phyloP scores from a whole-genome alignment of 2,113 vertebrate species.

The Dasyornis broadbenti region DNA sequence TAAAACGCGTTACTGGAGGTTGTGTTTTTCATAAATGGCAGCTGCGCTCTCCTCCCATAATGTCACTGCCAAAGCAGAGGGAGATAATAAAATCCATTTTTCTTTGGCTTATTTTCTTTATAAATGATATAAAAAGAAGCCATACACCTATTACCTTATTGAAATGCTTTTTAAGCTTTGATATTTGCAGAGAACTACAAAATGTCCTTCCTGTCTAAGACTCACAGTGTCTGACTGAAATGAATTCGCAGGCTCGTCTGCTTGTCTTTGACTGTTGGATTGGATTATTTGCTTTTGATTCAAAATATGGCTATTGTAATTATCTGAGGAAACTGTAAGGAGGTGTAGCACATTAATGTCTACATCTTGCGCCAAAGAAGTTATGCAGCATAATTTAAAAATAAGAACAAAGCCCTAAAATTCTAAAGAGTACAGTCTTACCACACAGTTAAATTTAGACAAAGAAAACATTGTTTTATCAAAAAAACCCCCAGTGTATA shows the following conservation, averaged over 20 bases:
- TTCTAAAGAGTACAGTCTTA: not conserved
- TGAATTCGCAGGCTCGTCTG: not conserved
- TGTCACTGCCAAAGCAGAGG: not conserved
- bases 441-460: not conserved
- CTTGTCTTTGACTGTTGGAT: not conserved
- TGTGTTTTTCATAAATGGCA: slow-evolving; percentile 52
- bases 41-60: not conserved
- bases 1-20: slow-evolving; percentile 25
- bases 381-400: not conserved
- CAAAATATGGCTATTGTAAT: not conserved
- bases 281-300: not conserved
- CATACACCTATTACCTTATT: not conserved
- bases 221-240: not conserved
- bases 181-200: not conserved
- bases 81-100: slow-evolving; percentile 36
- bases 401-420: not conserved
- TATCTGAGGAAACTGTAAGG: not conserved
- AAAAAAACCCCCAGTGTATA: not conserved
- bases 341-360: not conserved
- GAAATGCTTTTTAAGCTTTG: not conserved
- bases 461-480: not conserved
- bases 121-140: slow-evolving; percentile 17
- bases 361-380: not conserved
- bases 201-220: not conserved
- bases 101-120: slow-evolving; percentile 9